These are phyloP conservation scores for Glaucidium brasilianum DNA, from an alignment of 2,113 vertebrate genomes.

Conservation along the genomic window DNA sequence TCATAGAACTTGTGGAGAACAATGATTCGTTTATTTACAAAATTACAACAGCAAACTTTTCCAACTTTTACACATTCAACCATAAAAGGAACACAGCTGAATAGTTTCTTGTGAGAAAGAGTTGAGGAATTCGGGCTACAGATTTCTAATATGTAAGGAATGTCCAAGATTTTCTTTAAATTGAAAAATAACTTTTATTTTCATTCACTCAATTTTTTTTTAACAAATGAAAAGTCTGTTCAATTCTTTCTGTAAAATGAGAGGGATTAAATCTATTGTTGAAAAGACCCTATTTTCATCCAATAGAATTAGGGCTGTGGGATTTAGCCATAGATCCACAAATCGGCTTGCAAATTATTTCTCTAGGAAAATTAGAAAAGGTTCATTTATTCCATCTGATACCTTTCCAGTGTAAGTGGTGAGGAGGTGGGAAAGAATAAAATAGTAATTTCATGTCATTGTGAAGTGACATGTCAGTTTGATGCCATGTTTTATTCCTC, in stretches of 20 bases:
- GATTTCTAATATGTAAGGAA: background rate
- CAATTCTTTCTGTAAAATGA: background rate
- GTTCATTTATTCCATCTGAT: background rate
- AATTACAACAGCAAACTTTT: background rate
- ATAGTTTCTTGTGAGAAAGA: background rate
- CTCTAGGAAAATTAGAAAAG: background rate
- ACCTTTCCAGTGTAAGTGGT: background rate
- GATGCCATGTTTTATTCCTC: rapidly evolving
- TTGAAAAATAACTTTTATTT: background rate
- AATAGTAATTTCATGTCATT: background rate
- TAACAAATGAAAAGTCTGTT: background rate
- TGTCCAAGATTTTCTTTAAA: background rate
- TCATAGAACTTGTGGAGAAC: background rate
- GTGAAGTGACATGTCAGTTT: too few species aligned
- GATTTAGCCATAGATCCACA: background rate
- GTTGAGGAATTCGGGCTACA: background rate
- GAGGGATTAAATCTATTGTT: background rate
- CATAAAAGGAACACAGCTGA: background rate
- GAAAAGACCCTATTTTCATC: background rate
- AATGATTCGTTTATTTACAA: background rate
- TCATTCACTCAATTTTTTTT: background rate
- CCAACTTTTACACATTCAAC: background rate
- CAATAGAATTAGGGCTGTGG: background rate
- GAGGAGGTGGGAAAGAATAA: background rate
- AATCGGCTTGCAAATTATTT: background rate